Evolutionary conservation across 2,113 vertebrate genomes (phyloP), one percentile per base, ranked within the genome.

Genomic region (Scolopax mira): DNA sequence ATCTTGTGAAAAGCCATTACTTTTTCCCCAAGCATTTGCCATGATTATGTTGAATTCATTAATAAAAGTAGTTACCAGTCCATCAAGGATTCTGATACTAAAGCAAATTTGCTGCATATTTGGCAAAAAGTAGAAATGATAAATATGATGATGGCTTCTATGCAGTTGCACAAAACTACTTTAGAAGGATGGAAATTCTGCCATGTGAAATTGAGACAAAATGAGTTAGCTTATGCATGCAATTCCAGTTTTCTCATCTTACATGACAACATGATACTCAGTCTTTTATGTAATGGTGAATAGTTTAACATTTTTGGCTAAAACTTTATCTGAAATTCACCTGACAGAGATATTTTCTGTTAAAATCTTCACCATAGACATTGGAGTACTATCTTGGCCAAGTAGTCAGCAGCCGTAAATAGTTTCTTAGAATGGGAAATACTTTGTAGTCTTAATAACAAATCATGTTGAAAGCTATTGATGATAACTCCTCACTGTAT

Each of bases 401-500:
- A 62, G 13, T 25, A 70, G 49, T 9, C 52, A 57, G 8, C 6
- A 61, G 28, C 5, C 15, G 12, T 71, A 82, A 48, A 57, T 24
- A 51, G 11, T 28, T 69, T 66, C 5, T 83, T 54, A 25, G 60
- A 35, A 48, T 33, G 15, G 10, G 6, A 86, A 86, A 16, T 27
- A 25, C 9, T 83, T 79, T 1, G 1, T 21, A 39, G 11, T 1
- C 24, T 58, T 74, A 48, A 57, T 55, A 57, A 60, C 1, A 70
- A 73, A 46, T 33, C 2, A 6, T 30, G 3, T 41, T 77, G 24
- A 75, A 54, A 28, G 44, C 6, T 41, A 21, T 42, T 51, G 6
- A 14, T 23, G 13, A 9, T 18, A 17, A 30, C 16, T 52, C 33
- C 54, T 18, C 13, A n/a, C 5, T 10, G 1, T 23, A 37, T 0